Conservation (phyloP, 2,888 invertebrate species). For the Neoaliturus tenellus region DNA sequence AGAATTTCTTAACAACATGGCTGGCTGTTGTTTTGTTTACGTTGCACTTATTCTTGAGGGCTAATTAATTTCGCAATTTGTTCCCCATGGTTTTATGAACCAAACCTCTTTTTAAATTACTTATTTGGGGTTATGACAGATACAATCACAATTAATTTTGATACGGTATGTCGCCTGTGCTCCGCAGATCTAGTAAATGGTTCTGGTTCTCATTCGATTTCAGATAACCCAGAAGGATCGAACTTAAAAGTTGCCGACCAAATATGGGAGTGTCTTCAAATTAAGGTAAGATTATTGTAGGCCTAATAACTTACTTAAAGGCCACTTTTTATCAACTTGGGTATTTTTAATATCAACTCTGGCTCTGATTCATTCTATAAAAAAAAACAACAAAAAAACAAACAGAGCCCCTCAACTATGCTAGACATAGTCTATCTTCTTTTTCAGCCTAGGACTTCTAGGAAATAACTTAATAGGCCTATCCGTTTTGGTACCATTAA, state of each 20-base stretch:
- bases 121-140: constrained; percentile 48
- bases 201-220: constrained; percentile 45
- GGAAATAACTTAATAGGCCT: no score
- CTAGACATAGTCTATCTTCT: no score
- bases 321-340: no score
- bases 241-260: constrained; percentile 37
- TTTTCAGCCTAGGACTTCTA: no score
- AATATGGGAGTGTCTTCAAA: constrained; percentile 57
- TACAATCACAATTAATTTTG: constrained; percentile 16
- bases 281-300: constrained; percentile 40
- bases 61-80: constrained; percentile 49
- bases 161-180: constrained; percentile 55
- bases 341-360: no score
- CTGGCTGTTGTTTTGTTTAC: constrained; percentile 56
- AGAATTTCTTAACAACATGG: constrained; percentile 17
- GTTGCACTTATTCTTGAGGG: constrained; percentile 50
- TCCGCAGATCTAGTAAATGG: constrained; percentile 3
- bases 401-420: no score
- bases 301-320: not conserved
- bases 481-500: no score
- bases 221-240: constrained; percentile 36
- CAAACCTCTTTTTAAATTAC: not conserved
- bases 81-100: constrained; percentile 37
- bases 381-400: no score
- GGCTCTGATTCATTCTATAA: no score